These are phyloP conservation scores for Danio kyathit DNA, from an alignment of 2,797 vertebrate genomes.

Conservation along the genomic window DNA sequence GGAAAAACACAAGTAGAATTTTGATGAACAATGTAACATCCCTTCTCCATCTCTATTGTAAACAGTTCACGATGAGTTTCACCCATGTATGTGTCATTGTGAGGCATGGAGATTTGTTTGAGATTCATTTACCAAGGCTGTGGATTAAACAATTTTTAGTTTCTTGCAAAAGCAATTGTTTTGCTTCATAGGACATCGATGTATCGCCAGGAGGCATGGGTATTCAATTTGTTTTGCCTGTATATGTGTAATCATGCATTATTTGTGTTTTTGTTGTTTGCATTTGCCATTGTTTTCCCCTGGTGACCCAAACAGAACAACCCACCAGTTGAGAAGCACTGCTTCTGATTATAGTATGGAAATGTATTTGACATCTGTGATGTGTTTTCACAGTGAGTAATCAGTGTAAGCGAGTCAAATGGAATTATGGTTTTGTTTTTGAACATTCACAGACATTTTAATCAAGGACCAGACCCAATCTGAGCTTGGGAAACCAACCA, in stretches of 20 bases:
- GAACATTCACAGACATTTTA: conserved; percentile 56
- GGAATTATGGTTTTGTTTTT: conserved; percentile 57
- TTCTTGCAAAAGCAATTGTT: too few relatives aligned
- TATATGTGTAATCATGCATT: background rate
- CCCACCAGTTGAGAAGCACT: conserved; percentile 8
- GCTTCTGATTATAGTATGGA: conserved; percentile 21
- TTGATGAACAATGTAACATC: too few relatives aligned
- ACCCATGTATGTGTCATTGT: too few relatives aligned
- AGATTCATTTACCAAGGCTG: too few relatives aligned
- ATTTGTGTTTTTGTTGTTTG: background rate
- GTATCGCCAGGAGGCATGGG: too few relatives aligned
- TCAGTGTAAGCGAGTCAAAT: conserved; percentile 36
- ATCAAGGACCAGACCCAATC: conserved; percentile 23
- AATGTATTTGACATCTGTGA: conserved; percentile 27
- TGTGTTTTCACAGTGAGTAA: conserved; percentile 21
- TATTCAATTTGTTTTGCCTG: background rate
- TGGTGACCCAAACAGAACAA: background rate
- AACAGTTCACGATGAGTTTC: too few relatives aligned
- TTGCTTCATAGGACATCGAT: too few relatives aligned
- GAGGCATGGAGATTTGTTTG: too few relatives aligned
- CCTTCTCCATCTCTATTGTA: too few relatives aligned
- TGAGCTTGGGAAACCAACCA: conserved; percentile 39
- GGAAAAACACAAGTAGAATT: too few relatives aligned
- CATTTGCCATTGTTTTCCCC: background rate
- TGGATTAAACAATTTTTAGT: too few relatives aligned